Conservation (phyloP, 2,113 vertebrate species). For the Hippocampus zosterae region DNA sequence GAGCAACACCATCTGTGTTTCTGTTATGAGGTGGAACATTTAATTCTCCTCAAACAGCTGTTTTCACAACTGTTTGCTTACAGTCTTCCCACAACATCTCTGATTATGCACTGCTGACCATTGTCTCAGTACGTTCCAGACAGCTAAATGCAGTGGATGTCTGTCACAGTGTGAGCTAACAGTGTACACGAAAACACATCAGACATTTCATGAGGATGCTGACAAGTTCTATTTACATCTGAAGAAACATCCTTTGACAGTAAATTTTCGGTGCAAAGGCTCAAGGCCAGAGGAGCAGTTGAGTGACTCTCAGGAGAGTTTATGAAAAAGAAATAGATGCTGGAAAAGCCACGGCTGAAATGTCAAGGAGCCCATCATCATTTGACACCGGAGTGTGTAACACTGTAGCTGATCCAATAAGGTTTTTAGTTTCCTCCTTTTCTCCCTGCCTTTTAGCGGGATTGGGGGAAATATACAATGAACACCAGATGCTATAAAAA, state of each 20-base stretch:
- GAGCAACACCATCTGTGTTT: constrained; percentile 12
- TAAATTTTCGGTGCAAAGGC: constrained; percentile 20
- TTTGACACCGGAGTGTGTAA: not conserved
- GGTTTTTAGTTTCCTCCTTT: not conserved
- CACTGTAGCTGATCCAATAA: not conserved
- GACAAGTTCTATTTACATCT: not conserved
- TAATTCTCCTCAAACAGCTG: constrained; percentile 14
- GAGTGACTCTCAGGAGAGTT: constrained; percentile 11
- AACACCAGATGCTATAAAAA: not conserved
- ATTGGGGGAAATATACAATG: not conserved
- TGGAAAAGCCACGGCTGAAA: constrained; percentile 15
- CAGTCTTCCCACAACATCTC: not conserved
- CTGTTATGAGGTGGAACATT: constrained; percentile 26
- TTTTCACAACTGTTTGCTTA: not conserved
- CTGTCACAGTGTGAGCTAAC: constrained; percentile 9
- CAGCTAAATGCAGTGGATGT: not conserved
- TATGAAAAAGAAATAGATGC: constrained; percentile 10
- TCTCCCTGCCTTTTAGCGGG: not conserved
- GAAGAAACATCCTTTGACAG: constrained; percentile 11
- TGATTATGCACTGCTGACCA: constrained; percentile 17
- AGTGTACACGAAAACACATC: constrained; percentile 3
- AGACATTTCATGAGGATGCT: not conserved
- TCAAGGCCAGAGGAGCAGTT: constrained; percentile 4
- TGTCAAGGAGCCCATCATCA: constrained; percentile 7
- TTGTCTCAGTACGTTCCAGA: not conserved